Base-by-base conservation (phyloP, 1,140 invertebrate genomes). In the Diorhabda elongata region DNA sequence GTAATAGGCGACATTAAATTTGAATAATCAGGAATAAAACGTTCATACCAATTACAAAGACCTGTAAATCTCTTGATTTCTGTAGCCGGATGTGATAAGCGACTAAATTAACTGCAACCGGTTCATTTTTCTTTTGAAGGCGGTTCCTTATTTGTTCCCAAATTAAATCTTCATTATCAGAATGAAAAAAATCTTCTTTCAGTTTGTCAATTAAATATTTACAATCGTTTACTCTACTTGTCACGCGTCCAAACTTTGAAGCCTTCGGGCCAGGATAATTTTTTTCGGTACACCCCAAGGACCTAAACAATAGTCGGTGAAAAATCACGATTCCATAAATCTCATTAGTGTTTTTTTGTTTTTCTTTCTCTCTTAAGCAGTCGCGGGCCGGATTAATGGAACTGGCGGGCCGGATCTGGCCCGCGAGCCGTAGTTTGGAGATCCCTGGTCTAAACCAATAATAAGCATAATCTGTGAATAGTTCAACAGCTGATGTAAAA, bases 61-160 rank as follows among this genome's bases (percentile, higher is more conserved):
- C 26, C 26, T 26, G 26, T 58, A 58, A 58, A 58, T n/a, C 58
- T 58, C n/a, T 58, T n/a, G n/a, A 58, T n/a, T 58, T 58, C 58
- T 5, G 58, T 58, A 26, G 26, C 26, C 26, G 26, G 26, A 26
- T 26, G 26, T 26, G 26, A 26, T 26, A 26, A 26, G 26, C 26
- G 26, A 26, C 26, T 26, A 62, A 43, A 43, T 42, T 42, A 62
- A 77, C 73, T 26, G 58, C 26, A 62, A 76, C 69, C 8, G 66
- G 56, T 73, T 81, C 79, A 64, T 76, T 66, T 44, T 66, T 70
- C 2, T 73, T 71, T 58, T 79, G 77, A 7, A 71, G 77, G 11
- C 78, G 61, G 9, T 52, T 47, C 60, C 74, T 76, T 57, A 78
- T 77, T 71, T 79, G 73, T 3, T 71, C 57, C 67, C 78, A 74